phyloP scores from a whole-genome alignment of 2,113 vertebrate genomes.

The Lonchura striata region DNA sequence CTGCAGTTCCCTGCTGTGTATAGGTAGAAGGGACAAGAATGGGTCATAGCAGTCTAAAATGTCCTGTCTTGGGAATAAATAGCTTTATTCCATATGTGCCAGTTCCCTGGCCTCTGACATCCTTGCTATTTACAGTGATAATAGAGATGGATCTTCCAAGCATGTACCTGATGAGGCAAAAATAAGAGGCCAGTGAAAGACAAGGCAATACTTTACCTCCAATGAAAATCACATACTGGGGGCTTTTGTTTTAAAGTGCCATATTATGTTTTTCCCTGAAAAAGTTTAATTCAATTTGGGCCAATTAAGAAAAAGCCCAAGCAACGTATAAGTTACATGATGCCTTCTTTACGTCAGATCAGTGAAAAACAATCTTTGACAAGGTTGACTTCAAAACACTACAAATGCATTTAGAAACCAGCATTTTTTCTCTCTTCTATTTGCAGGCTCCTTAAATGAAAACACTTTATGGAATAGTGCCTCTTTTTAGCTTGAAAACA shows the following conservation, averaged over 20 bases:
- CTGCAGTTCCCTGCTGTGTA: background rate
- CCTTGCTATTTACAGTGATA: background rate
- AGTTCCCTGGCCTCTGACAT: background rate
- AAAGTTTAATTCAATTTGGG: background rate
- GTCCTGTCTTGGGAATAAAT: background rate
- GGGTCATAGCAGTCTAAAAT: background rate
- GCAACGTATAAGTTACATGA: background rate
- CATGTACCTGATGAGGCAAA: background rate
- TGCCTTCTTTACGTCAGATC: background rate
- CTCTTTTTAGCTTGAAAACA: background rate
- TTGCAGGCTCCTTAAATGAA: background rate
- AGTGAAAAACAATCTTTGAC: background rate
- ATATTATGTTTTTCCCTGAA: background rate
- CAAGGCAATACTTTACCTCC: background rate
- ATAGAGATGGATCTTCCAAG: background rate
- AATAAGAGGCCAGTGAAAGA: background rate
- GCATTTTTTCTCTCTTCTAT: background rate
- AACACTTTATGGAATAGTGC: background rate
- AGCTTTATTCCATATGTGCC: background rate
- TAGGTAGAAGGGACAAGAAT: background rate
- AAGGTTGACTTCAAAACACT: background rate
- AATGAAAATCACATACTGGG: background rate
- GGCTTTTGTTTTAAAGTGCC: background rate
- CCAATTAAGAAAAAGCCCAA: background rate
- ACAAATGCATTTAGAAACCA: background rate